Percentiles rank a stretch among this genome's conserved stretches.
Evolutionary conservation across 2,888 invertebrate genomes (phyloP).

Genomic region (Hypena proboscidalis): DNA sequence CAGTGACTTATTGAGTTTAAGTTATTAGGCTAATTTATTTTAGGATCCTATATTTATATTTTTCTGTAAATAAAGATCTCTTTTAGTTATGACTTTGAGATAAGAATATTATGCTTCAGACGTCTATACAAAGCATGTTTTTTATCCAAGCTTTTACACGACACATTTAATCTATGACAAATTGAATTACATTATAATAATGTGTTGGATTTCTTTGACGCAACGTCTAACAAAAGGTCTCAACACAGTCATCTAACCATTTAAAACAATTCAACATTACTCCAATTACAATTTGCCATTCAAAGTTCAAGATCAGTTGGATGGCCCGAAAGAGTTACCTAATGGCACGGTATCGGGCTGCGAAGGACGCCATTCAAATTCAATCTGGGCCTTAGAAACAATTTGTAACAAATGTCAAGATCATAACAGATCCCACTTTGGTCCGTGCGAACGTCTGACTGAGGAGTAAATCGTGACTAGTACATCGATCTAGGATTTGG

Average conservation of each 20-base stretch:
- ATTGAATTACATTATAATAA: no score
- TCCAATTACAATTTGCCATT: constrained; percentile 19
- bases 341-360: constrained; percentile 40
- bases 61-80: no score
- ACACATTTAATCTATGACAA: no score
- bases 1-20: no score
- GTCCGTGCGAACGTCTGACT: constrained; percentile 36
- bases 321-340: constrained; percentile 43
- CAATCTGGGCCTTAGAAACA: constrained; percentile 56
- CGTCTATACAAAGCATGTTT: no score
- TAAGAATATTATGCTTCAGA: no score
- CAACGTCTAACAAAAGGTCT: background rate
- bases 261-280: constrained; percentile 7
- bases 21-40: no score
- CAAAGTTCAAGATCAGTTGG: constrained; percentile 44
- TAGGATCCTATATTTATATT: no score
- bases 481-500: constrained; percentile 31
- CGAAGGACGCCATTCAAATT: constrained; percentile 51
- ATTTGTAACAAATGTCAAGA: constrained; percentile 64
- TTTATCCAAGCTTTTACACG: no score
- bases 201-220: no score
- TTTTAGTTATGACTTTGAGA: no score
- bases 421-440: constrained; percentile 49
- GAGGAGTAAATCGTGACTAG: constrained; percentile 42
- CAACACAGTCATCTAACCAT: background rate